These are phyloP conservation scores for Paradoxurus hermaphroditus DNA, from an alignment of 2,113 vertebrate species.

Conservation along the genomic window DNA sequence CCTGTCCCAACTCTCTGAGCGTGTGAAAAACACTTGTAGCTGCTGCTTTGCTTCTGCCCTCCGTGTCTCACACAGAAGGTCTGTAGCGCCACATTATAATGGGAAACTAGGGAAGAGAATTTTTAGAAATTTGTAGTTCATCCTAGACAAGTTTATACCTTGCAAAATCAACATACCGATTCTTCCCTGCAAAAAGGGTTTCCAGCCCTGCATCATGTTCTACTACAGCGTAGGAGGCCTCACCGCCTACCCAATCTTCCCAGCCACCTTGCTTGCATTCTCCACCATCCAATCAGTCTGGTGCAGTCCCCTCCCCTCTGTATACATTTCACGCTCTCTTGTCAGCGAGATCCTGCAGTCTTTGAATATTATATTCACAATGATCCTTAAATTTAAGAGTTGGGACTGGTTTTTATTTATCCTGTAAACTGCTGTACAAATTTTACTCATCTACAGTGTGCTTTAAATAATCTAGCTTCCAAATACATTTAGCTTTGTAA, in stretches of 20 bases:
- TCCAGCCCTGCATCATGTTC: background rate
- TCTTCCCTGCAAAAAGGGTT: background rate
- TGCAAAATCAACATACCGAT: background rate
- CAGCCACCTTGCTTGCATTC: background rate
- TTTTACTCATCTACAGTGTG: background rate
- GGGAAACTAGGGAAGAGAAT: background rate
- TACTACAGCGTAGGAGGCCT: background rate
- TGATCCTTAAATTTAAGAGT: background rate
- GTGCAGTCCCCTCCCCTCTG: fast-evolving
- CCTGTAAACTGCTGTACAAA: background rate
- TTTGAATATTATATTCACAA: background rate
- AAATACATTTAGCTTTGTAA: background rate
- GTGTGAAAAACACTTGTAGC: background rate
- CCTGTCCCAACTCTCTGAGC: background rate
- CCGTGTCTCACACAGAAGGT: background rate
- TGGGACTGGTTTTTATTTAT: background rate
- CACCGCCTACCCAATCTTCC: background rate
- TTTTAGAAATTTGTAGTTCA: background rate
- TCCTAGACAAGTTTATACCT: background rate
- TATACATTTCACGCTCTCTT: background rate
- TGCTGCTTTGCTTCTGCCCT: background rate
- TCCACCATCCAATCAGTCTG: background rate
- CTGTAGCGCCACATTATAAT: background rate
- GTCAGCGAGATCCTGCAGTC: background rate
- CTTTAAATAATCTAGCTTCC: slow-evolving; percentile 12